Evolutionary conservation across 1,140 invertebrate species (phyloP).

Genomic region (Aphis craccivora): DNA sequence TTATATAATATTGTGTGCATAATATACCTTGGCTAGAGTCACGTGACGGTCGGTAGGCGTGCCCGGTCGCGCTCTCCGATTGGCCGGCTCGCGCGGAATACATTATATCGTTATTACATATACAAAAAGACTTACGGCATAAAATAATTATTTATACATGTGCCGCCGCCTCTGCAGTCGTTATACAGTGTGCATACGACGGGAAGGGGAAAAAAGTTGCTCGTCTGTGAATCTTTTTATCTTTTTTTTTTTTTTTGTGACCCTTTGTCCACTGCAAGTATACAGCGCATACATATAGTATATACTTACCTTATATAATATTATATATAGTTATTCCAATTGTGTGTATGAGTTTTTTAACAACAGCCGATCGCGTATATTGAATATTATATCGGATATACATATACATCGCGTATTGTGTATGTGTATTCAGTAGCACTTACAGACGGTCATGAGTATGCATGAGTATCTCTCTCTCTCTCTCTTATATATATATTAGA

Average conservation of each 20-base stretch:
- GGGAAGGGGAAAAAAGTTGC: slow-evolving; percentile 42
- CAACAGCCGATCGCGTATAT: neutral
- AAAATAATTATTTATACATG: slow-evolving; percentile 55
- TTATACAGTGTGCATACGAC: no score
- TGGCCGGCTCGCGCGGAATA: slow-evolving; percentile 33
- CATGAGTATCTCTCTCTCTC: neutral
- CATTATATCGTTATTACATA: slow-evolving; percentile 31
- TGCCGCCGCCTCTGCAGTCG: neutral
- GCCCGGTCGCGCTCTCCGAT: neutral
- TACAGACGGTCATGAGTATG: slow-evolving; percentile 6
- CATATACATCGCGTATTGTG: neutral
- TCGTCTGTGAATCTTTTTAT: slow-evolving; percentile 42
- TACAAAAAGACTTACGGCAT: slow-evolving; percentile 36
- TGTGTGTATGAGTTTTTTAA: neutral
- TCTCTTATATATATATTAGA: neutral
- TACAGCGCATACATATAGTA: neutral
- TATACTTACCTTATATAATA: neutral
- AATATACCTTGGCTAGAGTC: neutral
- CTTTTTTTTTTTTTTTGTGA: neutral
- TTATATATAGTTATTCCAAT: neutral
- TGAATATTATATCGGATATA: neutral
- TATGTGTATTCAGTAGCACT: neutral
- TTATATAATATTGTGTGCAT: neutral
- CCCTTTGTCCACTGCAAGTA: neutral
- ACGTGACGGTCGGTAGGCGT: slow-evolving; percentile 44